Conservation (phyloP, 2,888 invertebrate species). For the Dicranocentrus wangi region DNA sequence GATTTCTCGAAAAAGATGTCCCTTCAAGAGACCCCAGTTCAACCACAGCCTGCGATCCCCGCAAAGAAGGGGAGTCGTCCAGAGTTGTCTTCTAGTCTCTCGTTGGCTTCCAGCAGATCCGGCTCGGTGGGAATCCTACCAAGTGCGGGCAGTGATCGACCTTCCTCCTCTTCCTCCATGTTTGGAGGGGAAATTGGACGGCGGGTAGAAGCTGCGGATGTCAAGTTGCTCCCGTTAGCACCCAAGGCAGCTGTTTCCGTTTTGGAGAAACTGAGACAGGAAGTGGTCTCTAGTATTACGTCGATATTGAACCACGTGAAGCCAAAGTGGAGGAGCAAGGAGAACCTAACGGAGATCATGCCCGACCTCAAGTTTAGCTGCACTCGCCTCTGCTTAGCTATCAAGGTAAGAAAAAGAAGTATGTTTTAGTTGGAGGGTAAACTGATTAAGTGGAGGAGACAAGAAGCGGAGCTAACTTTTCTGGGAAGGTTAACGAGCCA, state of each 20-base stretch:
- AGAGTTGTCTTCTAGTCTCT: slow-evolving; percentile 40
- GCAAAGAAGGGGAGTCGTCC: too few relatives aligned
- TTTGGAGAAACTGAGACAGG: slow-evolving; percentile 83
- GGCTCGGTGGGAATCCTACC: neutral
- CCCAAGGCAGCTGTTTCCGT: slow-evolving; percentile 85
- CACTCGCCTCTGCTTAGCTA: slow-evolving; percentile 68
- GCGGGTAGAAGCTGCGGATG: slow-evolving; percentile 34
- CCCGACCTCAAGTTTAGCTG: slow-evolving; percentile 70
- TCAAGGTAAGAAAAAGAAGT: slow-evolving; percentile 64
- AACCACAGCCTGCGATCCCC: slow-evolving; percentile 62
- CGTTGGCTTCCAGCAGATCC: slow-evolving; percentile 22
- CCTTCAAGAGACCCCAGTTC: neutral
- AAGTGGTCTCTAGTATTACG: slow-evolving; percentile 88
- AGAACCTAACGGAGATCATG: slow-evolving; percentile 81
- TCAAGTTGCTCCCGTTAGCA: slow-evolving; percentile 83
- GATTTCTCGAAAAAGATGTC: slow-evolving; percentile 51
- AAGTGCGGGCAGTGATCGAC: slow-evolving; percentile 1
- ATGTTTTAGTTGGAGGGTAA: too few relatives aligned
- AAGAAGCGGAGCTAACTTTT: too few relatives aligned
- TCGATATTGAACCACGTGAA: slow-evolving; percentile 83
- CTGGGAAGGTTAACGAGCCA: slow-evolving; percentile 30
- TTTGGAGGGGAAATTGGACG: neutral
- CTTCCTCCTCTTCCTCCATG: neutral
- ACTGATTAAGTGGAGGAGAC: too few relatives aligned
- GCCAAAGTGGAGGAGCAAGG: slow-evolving; percentile 87